Base-by-base conservation (phyloP, 2,888 invertebrate species). In the Bombylius discolor region DNA sequence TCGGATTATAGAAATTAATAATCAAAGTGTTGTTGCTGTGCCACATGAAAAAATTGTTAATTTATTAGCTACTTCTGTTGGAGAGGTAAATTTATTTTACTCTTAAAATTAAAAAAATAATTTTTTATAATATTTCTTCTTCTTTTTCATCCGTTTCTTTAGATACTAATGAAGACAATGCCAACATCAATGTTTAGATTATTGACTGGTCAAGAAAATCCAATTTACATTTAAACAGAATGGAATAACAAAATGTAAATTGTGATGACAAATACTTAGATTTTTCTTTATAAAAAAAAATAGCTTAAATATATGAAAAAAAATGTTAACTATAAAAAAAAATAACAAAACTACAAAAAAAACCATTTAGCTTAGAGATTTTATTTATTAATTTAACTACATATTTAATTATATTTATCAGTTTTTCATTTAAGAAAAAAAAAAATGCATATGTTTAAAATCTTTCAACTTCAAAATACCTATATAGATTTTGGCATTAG, bases 111-210 rank as follows among this genome's bases (percentile, higher is more conserved):
- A 9, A 23, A 31, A 47, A 54, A 44, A 36, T n/a, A 34, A 34
- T 42, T 42, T 23, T 53, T n/a, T 50, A 14, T 45, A 12, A 13
- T 36, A 44, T 36, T 14, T 31, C 11, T 47, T 47, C 32, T 31
- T 55, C 48, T 46, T 23, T 23, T 23, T 23, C 3, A 23, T 23
- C 23, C 23, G 23, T 57, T 59, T 60, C 80, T 81, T 42, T 81
- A 97, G 96, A 98, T 99, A 68, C 82, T 97, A 68, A 99, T 99
- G 98, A 99, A 99, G 79, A 99, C 99, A 56, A 99, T 99, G 98
- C 99, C 98, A 66, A 99, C 98, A 65, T 98, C 98, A 62, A 99
- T 99, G 94, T 99, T 97, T 81, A 85, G 98, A 70, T 82, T 99
- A 72, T 81, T 99, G 70, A 99, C 98, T 65, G 99, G 99, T 59